These are phyloP conservation scores for Apostichopus parvimensis DNA, from an alignment of 35 echinoderm and acorn worm species.

Conservation along the genomic window DNA sequence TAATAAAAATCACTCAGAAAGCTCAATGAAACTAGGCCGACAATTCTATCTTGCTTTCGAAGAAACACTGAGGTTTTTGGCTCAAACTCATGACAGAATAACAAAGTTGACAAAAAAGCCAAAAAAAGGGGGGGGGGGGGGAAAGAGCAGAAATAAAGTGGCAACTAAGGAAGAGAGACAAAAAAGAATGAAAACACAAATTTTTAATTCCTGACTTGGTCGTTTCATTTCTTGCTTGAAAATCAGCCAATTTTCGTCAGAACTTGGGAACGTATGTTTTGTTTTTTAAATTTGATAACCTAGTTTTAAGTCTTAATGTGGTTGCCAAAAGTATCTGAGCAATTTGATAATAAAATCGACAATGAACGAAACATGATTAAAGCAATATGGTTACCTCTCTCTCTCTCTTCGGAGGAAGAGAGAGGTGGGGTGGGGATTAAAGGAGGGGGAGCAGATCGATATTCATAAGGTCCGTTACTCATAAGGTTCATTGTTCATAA, in stretches of 20 bases:
- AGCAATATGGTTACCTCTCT: too few species aligned
- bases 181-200: background rate
- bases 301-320: background rate
- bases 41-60: background rate
- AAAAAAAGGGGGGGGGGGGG: too few species aligned
- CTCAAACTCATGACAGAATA: background rate
- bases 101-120: too few species aligned
- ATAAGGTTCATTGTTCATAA: too few species aligned
- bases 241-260: background rate
- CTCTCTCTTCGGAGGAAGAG: too few species aligned
- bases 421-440: too few species aligned
- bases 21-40: background rate
- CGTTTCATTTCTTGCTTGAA: background rate
- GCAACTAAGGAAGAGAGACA: too few species aligned
- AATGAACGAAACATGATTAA: too few species aligned
- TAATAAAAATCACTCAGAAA: background rate
- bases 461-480: too few species aligned
- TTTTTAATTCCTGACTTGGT: background rate
- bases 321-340: background rate
- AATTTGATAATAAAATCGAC: too few species aligned
- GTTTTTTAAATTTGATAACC: background rate
- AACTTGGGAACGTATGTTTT: background rate
- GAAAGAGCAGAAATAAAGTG: too few species aligned
- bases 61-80: background rate
- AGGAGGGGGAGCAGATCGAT: too few species aligned